A percentile compares a stretch with the other conserved stretches of the same genome.
Evolutionary conservation across 1,140 invertebrate species (phyloP).

Genomic region (Sycobia sp.): DNA sequence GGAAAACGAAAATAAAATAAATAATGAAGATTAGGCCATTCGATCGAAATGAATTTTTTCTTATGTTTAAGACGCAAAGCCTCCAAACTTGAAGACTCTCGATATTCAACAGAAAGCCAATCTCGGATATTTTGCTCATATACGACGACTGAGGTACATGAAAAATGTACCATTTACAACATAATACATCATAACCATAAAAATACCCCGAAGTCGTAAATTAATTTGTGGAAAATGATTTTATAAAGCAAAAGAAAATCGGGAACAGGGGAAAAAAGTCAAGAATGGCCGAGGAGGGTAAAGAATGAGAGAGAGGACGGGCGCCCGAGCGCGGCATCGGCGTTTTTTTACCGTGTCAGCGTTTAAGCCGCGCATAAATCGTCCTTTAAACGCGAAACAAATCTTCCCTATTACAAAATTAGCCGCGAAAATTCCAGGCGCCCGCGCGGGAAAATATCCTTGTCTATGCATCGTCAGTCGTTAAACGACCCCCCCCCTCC

Average conservation of each 20-base stretch:
- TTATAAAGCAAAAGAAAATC: slow-evolving; percentile 15
- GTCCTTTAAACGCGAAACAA: slow-evolving; percentile 17
- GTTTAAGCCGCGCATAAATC: slow-evolving; percentile 28
- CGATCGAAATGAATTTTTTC: no score
- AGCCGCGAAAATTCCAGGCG: slow-evolving; percentile 22
- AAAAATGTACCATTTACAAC: slow-evolving; percentile 17
- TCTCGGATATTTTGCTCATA: slow-evolving; percentile 12
- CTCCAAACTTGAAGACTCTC: no score
- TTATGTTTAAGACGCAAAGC: no score
- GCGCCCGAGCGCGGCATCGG: no score
- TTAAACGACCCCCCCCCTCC: slow-evolving; percentile 19
- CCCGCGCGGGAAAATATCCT: slow-evolving; percentile 10
- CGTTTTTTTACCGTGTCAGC: slow-evolving; percentile 4
- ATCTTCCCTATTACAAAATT: slow-evolving; percentile 26
- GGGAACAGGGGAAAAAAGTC: neutral
- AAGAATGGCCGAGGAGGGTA: no score
- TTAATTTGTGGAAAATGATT: slow-evolving; percentile 19
- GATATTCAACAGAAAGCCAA: neutral
- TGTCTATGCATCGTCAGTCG: slow-evolving; percentile 6
- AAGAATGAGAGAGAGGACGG: no score
- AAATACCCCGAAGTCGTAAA: slow-evolving; percentile 10
- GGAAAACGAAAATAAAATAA: no score
- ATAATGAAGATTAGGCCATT: no score
- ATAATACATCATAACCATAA: slow-evolving; percentile 19
- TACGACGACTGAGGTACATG: neutral